Evolutionary conservation across 2,113 vertebrate species (phyloP).

Genomic region (Xyrauchen texanus): DNA sequence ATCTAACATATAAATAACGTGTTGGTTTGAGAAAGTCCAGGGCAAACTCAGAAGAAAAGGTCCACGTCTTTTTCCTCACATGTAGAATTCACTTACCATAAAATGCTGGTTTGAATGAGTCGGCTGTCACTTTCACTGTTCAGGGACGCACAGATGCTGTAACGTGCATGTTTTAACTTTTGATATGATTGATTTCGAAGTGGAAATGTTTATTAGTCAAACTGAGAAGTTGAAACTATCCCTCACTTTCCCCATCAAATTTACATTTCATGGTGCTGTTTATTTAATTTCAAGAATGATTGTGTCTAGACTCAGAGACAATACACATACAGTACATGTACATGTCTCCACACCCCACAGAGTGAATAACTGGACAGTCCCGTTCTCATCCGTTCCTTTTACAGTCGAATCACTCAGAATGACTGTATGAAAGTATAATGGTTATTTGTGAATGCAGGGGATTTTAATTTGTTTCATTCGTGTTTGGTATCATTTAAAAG

Average conservation of each 20-base stretch:
- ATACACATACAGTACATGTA: too few relatives aligned
- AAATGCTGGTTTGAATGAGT: background rate
- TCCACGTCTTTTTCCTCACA: background rate
- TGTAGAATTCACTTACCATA: background rate
- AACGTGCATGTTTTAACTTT: conserved; percentile 26
- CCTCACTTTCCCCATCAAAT: background rate
- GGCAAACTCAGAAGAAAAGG: background rate
- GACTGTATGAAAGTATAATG: too few relatives aligned
- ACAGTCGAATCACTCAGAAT: too few relatives aligned
- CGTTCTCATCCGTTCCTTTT: too few relatives aligned
- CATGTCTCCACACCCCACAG: too few relatives aligned
- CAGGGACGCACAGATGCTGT: background rate
- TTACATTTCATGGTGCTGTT: background rate
- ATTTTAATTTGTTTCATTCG: too few relatives aligned
- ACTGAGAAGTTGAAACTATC: background rate
- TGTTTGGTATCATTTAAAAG: too few relatives aligned
- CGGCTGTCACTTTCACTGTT: background rate
- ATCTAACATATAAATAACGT: background rate
- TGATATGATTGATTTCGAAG: conserved; percentile 12
- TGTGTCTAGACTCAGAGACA: background rate
- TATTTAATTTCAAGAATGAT: background rate
- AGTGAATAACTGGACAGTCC: too few relatives aligned
- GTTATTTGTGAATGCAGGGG: too few relatives aligned
- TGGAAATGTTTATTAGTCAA: conserved; percentile 35
- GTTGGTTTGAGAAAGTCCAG: conserved; percentile 13